phyloP scores from a whole-genome alignment of 2,888 invertebrate genomes.

The Watsonalla cultraria region DNA sequence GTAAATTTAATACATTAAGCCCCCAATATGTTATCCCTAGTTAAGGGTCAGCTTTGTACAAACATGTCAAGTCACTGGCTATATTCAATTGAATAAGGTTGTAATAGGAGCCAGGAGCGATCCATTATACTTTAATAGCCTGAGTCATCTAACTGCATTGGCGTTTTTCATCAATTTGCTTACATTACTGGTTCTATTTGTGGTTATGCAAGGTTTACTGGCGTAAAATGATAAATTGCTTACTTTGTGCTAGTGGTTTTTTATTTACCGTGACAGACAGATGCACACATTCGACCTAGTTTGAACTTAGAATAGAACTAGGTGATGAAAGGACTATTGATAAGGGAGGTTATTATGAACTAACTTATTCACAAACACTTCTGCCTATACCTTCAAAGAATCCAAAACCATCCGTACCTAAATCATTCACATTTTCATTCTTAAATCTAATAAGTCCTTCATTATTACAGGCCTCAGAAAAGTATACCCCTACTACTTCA shows the following conservation, averaged over 20 bases:
- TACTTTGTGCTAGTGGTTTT: slow-evolving; percentile 2
- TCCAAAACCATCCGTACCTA: neutral
- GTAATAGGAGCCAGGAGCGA: slow-evolving; percentile 15
- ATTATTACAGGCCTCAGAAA: slow-evolving; percentile 88
- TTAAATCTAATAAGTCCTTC: neutral
- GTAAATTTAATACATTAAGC: too few relatives aligned
- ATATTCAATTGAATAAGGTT: neutral
- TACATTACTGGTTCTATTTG: slow-evolving; percentile 22
- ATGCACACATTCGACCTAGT: too few relatives aligned
- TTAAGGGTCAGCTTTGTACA: neutral
- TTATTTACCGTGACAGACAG: too few relatives aligned
- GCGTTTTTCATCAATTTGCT: slow-evolving; percentile 41
- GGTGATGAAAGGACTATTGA: too few relatives aligned
- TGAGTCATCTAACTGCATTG: slow-evolving; percentile 64
- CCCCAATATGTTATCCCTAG: neutral
- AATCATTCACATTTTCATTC: too few relatives aligned
- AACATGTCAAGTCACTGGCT: neutral
- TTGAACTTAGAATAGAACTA: too few relatives aligned
- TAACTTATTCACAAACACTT: too few relatives aligned
- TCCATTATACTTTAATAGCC: slow-evolving; percentile 36
- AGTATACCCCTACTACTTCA: slow-evolving; percentile 98
- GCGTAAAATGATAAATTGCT: slow-evolving; percentile 5
- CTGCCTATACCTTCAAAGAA: too few relatives aligned
- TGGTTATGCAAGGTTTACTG: slow-evolving; percentile 31
- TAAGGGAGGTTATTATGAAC: too few relatives aligned